These are phyloP conservation scores for Pseudomyrmex sp. DNA, from an alignment of 1,140 invertebrate species.

Conservation along the genomic window DNA sequence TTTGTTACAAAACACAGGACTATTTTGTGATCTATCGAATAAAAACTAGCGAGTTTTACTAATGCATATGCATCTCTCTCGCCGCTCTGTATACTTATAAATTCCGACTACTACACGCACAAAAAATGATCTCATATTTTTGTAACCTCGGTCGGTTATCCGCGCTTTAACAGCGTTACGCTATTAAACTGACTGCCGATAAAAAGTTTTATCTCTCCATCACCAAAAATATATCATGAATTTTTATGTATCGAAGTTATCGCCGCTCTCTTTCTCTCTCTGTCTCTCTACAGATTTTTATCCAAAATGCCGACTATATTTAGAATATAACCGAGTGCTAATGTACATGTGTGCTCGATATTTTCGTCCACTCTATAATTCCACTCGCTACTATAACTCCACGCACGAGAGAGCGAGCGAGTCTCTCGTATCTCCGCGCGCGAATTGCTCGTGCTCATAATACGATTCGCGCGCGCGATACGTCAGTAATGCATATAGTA, in stretches of 20 bases:
- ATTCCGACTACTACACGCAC: background rate
- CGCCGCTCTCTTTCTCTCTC: background rate
- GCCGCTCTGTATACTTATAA: background rate
- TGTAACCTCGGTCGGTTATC: background rate
- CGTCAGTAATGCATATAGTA: slow-evolving; percentile 49
- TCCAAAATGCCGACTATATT: slow-evolving; percentile 50
- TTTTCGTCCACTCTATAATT: slow-evolving; percentile 47
- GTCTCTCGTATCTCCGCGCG: slow-evolving; percentile 45
- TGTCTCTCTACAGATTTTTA: slow-evolving; percentile 40
- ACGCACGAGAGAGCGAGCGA: background rate
- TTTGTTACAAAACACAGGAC: background rate
- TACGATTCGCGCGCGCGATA: slow-evolving; percentile 52
- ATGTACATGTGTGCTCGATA: slow-evolving; percentile 30
- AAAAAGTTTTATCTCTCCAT: slow-evolving; percentile 7
- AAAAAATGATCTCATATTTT: background rate
- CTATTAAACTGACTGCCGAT: slow-evolving; percentile 15
- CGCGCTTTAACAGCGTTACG: background rate
- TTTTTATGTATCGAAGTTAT: slow-evolving; percentile 39
- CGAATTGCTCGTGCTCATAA: slow-evolving; percentile 36
- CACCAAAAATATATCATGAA: background rate
- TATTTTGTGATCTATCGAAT: background rate
- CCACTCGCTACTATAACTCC: slow-evolving; percentile 12
- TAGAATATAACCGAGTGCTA: slow-evolving; percentile 45
- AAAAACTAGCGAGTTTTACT: slow-evolving; percentile 9
- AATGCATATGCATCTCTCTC: background rate